A percentile compares a stretch with the other conserved stretches of the same genome.
These are phyloP conservation scores for Tinea pellionella DNA, from an alignment of 2,888 invertebrate species.

Conservation along the genomic window DNA sequence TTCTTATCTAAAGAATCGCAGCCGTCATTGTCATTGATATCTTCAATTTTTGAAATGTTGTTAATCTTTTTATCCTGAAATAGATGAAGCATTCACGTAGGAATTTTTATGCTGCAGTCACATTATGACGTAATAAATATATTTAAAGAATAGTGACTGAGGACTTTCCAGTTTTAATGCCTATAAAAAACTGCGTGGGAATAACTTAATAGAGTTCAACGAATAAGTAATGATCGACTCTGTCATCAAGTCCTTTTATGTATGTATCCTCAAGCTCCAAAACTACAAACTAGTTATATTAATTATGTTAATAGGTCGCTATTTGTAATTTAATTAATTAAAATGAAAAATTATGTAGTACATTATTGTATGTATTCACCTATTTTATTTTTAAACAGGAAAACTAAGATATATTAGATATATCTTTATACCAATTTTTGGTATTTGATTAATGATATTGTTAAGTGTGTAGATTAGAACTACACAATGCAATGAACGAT, in stretches of 20 bases:
- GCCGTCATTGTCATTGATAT: conserved; percentile 32
- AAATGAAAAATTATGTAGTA: no score
- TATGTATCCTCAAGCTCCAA: neutral
- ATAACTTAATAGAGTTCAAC: neutral
- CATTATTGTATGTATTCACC: no score
- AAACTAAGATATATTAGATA: no score
- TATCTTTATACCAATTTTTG: no score
- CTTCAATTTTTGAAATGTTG: conserved; percentile 13
- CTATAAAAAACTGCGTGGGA: neutral
- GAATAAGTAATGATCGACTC: neutral
- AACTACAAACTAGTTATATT: neutral
- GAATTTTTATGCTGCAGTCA: neutral
- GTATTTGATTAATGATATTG: neutral
- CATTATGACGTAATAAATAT: neutral
- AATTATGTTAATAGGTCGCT: neutral
- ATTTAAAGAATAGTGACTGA: neutral
- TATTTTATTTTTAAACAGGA: no score
- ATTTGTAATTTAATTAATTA: neutral
- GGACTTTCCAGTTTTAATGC: neutral
- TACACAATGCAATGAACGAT: neutral
- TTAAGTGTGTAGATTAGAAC: neutral
- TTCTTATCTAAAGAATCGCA: conserved; percentile 50
- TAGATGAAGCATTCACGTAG: neutral
- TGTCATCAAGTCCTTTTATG: neutral
- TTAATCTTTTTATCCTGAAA: conserved; percentile 15